These are phyloP conservation scores for Gerris lacustris DNA, from an alignment of 2,888 invertebrate species.

Conservation along the genomic window DNA sequence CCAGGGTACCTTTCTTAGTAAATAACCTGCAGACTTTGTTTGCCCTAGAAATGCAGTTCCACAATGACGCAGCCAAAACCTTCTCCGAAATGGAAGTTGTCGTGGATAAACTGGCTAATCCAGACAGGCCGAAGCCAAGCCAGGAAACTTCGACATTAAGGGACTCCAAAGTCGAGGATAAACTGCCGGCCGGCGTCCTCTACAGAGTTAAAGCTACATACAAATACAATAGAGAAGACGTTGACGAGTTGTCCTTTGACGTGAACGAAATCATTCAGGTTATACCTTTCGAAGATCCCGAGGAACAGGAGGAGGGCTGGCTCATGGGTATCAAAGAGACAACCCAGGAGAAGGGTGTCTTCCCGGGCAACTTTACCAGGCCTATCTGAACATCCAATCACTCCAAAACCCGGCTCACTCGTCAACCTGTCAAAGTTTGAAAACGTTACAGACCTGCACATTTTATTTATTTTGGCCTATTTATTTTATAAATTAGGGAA, in stretches of 20 bases:
- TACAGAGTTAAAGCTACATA: constrained; percentile 94
- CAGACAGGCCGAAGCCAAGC: too few relatives aligned
- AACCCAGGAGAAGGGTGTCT: constrained; percentile 85
- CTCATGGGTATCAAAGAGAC: constrained; percentile 86
- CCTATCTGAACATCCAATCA: constrained; percentile 50
- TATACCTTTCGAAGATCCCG: constrained; percentile 90
- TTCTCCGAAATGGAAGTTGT: too few relatives aligned
- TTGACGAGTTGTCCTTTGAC: constrained; percentile 90
- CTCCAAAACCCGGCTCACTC: too few relatives aligned
- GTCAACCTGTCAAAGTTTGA: too few relatives aligned
- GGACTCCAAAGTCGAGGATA: constrained; percentile 36
- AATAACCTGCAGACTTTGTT: constrained; percentile 89
- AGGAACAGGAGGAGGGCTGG: constrained; percentile 90
- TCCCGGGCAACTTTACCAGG: constrained; percentile 95
- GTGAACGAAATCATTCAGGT: constrained; percentile 89
- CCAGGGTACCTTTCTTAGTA: constrained; percentile 86
- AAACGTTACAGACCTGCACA: too few relatives aligned
- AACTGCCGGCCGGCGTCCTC: constrained; percentile 75
- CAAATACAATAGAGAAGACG: constrained; percentile 89
- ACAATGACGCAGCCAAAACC: too few relatives aligned
- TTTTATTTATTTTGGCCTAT: too few relatives aligned
- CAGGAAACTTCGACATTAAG: too few relatives aligned
- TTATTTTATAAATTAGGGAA: too few relatives aligned
- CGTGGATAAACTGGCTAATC: too few relatives aligned
- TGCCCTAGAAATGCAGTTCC: constrained; percentile 86